Base-by-base conservation (phyloP, 2,797 vertebrate genomes). In the Cuniculus paca region DNA sequence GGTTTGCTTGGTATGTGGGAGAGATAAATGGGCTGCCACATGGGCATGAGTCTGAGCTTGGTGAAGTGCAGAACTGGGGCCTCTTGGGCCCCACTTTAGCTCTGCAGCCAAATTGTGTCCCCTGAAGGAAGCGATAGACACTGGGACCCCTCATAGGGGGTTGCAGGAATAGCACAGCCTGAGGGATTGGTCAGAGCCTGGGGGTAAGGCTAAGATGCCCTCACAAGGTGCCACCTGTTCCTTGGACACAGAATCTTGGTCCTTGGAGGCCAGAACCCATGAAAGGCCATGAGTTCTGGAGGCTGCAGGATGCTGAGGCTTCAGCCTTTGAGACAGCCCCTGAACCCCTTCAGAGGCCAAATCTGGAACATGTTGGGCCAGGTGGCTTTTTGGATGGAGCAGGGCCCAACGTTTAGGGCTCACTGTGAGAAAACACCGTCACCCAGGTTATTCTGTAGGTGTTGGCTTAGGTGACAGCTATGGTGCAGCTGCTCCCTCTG, bases 201-300 rank as follows among this genome's bases (percentile, higher is more conserved):
- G 0, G 4, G 0, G 34, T 65, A 22, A 24, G 48, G 26, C 45
- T 0, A 12, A 58, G 50, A 54, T 1, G 1, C 60, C 34, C 19
- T 68, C 45, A 42, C 12, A 26, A 68, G 36, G 26, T 2, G 1
- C 8, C 34, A 24, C 5, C 4, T 17, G 19, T n/a, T 39, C 70
- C 26, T 74, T 34, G 19, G 39, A 34, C 45, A 77, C 13, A 50
- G 14, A 22, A 36, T 20, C 31, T n/a, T 24, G 24, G 19, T 22
- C 31, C 39, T 26, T 1, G 54, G 31, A 81, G 39, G 28, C 78
- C 42, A 8, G 39, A 31, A 56, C n/a, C n/a, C n/a, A n/a, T n/a
- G n/a, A n/a, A n/a, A n/a, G n/a, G n/a, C n/a, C n/a, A 14, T 22
- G 26, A 28, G 48, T 48, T 48, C 34, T 20, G 31, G 31, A 22